A percentile compares a stretch with the other conserved stretches of the same genome.
Conservation (phyloP, 2,113 vertebrate genomes). For the Sclerurus mexicanus region DNA sequence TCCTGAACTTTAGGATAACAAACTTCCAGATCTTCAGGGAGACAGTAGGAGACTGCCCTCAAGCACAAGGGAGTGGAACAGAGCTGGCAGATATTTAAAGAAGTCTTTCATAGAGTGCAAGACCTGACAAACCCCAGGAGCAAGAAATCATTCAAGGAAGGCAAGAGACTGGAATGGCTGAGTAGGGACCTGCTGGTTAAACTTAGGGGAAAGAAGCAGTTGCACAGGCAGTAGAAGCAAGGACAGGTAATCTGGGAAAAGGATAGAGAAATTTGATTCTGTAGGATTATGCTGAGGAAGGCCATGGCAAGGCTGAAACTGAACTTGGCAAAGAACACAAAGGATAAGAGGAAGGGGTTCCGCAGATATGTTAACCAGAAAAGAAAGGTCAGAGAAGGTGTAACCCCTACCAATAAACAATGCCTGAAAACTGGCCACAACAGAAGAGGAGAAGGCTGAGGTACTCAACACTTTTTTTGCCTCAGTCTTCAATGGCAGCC, state of each 20-base stretch:
- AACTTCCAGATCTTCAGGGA: background rate
- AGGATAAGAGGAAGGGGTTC: background rate
- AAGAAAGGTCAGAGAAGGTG: background rate
- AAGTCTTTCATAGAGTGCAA: background rate
- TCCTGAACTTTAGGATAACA: background rate
- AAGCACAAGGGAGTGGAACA: background rate
- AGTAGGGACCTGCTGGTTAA: background rate
- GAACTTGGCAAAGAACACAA: background rate
- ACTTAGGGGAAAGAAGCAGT: background rate
- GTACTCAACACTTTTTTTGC: background rate
- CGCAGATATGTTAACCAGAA: background rate
- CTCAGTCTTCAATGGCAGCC: background rate
- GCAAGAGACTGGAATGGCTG: background rate
- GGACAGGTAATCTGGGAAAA: background rate
- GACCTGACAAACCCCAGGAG: background rate
- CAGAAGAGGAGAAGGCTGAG: background rate
- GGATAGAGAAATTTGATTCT: background rate
- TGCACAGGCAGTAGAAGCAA: background rate
- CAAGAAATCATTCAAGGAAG: background rate
- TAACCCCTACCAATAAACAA: background rate
- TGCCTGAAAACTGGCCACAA: background rate
- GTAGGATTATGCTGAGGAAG: background rate
- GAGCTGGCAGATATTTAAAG: background rate
- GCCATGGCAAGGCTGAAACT: background rate
- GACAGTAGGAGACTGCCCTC: background rate